Conservation (phyloP, 2,797 vertebrate genomes). For the Sebastolobus altivelis region DNA sequence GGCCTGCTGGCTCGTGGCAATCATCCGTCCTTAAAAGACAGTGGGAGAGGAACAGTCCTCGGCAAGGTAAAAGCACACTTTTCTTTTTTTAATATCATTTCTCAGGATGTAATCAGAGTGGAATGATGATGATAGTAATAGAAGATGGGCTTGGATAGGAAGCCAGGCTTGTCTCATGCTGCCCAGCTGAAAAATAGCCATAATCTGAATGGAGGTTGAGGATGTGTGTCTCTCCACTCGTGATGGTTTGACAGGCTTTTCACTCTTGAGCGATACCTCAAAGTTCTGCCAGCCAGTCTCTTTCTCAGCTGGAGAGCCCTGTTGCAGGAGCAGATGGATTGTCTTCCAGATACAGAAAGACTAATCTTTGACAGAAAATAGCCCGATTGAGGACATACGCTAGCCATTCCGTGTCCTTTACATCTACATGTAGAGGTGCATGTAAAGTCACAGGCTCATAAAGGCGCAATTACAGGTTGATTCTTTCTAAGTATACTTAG, state of each 20-base stretch:
- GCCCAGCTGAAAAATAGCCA: constrained; percentile 22
- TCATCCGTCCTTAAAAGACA: constrained; percentile 34
- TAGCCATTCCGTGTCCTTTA: background rate
- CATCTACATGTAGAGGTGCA: constrained; percentile 6
- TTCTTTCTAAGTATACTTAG: constrained; percentile 8
- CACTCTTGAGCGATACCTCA: background rate
- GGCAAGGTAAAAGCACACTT: constrained; percentile 18
- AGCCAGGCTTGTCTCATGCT: background rate
- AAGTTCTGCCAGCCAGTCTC: constrained; percentile 2
- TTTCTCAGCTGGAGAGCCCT: constrained; percentile 17
- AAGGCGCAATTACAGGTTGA: constrained; percentile 8
- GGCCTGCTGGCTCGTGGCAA: constrained; percentile 5
- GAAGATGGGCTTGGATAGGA: background rate
- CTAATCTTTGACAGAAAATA: constrained; percentile 25
- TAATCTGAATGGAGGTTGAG: constrained; percentile 11
- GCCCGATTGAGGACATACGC: background rate
- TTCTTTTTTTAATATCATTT: constrained; percentile 22
- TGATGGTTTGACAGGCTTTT: constrained; percentile 12
- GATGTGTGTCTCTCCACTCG: background rate
- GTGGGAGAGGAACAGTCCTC: constrained; percentile 4
- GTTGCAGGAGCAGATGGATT: background rate
- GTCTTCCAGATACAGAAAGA: constrained; percentile 10
- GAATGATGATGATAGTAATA: constrained; percentile 36
- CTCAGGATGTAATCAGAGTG: constrained; percentile 46
- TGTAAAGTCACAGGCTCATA: constrained; percentile 9